These are phyloP conservation scores for Edolisoma coerulescens DNA, from an alignment of 2,113 vertebrate genomes.

Conservation along the genomic window DNA sequence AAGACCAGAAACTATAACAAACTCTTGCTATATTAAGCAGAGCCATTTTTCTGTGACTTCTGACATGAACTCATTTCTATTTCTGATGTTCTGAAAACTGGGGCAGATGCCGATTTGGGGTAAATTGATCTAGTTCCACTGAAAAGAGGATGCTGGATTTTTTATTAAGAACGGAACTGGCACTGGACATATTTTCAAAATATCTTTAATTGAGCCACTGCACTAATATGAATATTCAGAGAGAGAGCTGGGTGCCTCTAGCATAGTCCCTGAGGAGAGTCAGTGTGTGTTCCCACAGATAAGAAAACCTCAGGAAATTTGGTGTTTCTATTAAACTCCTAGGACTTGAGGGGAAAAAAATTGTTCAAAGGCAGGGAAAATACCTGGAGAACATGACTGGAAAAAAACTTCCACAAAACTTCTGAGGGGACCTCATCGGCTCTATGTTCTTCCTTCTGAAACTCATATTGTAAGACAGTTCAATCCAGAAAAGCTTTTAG, in stretches of 20 bases:
- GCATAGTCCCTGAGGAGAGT: not conserved
- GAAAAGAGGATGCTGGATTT: not conserved
- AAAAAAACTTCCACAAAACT: not conserved
- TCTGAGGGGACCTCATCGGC: not conserved
- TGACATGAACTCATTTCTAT: conserved; percentile 35
- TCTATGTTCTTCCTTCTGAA: not conserved
- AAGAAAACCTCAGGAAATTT: conserved; percentile 18
- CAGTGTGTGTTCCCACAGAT: not conserved
- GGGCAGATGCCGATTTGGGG: not conserved
- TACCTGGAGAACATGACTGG: not conserved
- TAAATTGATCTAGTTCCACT: not conserved
- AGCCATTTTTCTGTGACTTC: not conserved
- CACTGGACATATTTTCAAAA: not conserved
- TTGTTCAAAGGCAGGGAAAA: not conserved
- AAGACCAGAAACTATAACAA: not conserved
- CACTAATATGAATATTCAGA: not conserved
- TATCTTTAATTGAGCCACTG: not conserved
- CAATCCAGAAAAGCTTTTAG: not conserved
- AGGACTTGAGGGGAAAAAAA: not conserved
- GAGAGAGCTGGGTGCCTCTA: not conserved
- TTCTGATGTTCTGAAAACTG: conserved; percentile 31
- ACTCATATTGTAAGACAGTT: not conserved
- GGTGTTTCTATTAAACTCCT: not conserved
- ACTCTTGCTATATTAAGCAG: conserved; percentile 1
- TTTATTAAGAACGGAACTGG: not conserved